A percentile compares a stretch with the other conserved stretches of the same genome.
Evolutionary conservation across 2,797 vertebrate genomes (phyloP).

Genomic region (Hirundo rustica): DNA sequence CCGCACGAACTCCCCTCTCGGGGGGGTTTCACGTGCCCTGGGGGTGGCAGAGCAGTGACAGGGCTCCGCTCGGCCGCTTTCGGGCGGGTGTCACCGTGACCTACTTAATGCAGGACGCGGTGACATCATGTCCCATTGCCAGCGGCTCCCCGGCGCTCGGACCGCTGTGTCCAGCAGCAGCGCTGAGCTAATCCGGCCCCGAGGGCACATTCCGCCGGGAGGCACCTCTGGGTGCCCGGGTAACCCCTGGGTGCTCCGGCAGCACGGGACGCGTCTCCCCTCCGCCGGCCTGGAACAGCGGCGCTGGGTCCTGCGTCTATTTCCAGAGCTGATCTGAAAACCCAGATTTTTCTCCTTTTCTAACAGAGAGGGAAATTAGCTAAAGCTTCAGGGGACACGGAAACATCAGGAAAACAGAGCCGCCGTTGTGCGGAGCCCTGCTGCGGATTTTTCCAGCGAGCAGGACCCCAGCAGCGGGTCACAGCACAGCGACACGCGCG

Average conservation of each 20-base stretch:
- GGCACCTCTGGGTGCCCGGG: not conserved
- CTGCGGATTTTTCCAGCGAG: not conserved
- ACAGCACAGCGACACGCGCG: accelerated
- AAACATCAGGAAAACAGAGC: accelerated
- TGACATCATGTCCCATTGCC: not conserved
- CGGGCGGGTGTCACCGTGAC: not conserved
- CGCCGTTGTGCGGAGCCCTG: not conserved
- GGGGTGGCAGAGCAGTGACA: not conserved
- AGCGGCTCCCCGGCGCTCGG: not conserved
- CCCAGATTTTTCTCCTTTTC: slow-evolving; percentile 3
- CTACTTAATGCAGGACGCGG: not conserved
- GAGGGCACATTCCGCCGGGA: not conserved
- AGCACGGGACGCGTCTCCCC: not conserved
- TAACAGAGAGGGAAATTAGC: not conserved
- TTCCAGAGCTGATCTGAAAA: slow-evolving; percentile 35
- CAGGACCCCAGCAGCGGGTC: no score
- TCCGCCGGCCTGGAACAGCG: not conserved
- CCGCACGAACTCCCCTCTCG: not conserved
- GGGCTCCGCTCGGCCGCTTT: no score
- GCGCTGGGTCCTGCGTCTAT: not conserved
- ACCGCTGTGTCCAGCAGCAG: not conserved
- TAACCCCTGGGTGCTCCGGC: not conserved
- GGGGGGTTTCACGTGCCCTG: accelerated
- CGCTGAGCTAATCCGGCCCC: not conserved
- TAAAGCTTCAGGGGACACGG: not conserved